These are phyloP conservation scores for Bombus impatiens DNA, from an alignment of 1,140 invertebrate species.

Conservation along the genomic window DNA sequence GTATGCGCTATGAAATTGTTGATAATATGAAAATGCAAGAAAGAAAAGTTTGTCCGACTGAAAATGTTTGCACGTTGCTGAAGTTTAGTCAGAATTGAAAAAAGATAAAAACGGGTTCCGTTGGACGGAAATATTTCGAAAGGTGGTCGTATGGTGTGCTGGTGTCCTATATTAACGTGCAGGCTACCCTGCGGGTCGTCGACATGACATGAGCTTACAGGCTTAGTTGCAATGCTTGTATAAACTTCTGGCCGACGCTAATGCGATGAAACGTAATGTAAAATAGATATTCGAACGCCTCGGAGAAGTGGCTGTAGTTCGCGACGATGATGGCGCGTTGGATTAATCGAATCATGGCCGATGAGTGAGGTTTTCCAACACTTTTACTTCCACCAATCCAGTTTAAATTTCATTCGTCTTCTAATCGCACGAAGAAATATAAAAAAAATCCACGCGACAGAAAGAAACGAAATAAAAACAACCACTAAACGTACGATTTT, in stretches of 20 bases:
- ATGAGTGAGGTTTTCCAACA: not conserved
- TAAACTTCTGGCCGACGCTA: conserved; percentile 34
- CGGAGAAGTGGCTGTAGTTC: not conserved
- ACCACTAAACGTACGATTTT: no score
- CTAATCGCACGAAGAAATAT: not conserved
- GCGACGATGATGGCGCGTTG: not conserved
- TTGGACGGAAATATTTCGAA: not conserved
- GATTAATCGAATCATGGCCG: not conserved
- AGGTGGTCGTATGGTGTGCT: not conserved
- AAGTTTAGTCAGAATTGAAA: not conserved
- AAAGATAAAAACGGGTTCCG: not conserved
- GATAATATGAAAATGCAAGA: not conserved
- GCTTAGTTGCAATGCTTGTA: conserved; percentile 37
- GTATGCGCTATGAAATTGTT: no score
- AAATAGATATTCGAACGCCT: conserved; percentile 32
- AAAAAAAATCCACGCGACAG: no score
- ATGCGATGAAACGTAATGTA: conserved; percentile 35
- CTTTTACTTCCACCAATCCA: not conserved
- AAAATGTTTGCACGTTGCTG: not conserved
- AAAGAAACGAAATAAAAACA: no score
- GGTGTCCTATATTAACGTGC: conserved; percentile 34
- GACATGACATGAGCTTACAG: conserved; percentile 28
- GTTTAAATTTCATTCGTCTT: not conserved
- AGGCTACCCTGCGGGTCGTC: conserved; percentile 31
- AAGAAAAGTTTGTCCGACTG: not conserved